Evolutionary conservation across 1,140 invertebrate genomes (phyloP), one percentile per base, ranked within the genome.

Genomic region (Drosophila truncata): DNA sequence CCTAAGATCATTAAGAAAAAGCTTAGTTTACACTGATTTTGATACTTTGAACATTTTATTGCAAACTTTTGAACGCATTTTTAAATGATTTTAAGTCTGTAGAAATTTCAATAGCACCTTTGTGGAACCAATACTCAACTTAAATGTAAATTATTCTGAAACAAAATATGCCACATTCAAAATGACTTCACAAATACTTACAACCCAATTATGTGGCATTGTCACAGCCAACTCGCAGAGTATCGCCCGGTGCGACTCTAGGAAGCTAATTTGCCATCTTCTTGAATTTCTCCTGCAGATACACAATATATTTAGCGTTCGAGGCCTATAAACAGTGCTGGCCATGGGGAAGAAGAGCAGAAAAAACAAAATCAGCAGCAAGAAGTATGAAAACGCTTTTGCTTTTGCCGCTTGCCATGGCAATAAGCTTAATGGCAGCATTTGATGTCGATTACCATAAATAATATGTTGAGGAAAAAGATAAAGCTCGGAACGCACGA

Each of bases 401-500:
- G 67, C 69, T 59, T 60, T 0, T 67, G 44, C 65, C 74, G 80
- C 47, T 84, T 88, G 87, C 78, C 85, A 81, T 78, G 65, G 78
- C 84, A 88, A 87, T 88, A 81, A 75, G 84, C 80, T 75, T 88
- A 88, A 84, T 88, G 85, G 67, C 74, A 75, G 77, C 84, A 88
- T 90, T 88, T 88, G 80, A 90, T 88, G 85, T 78, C 84, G 85
- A 90, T 90, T 88, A 88, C 80, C 84, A 88, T 88, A 88, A 88
- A 88, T 88, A 78, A 67, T 60, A 78, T 74, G 71, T 54, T 46
- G 44, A 13, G 37, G 58, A 59, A 59, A 42, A 54, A 77, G 70
- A 76, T 69, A 79, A 57, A 64, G 44, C 54, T 52, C 55, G 18
- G 31, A 50, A 41, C 55, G 82, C 55, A 75, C 58, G 54, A 65